Evolutionary conservation across 2,113 vertebrate species (phyloP).

Genomic region (Elanus axillaris): DNA sequence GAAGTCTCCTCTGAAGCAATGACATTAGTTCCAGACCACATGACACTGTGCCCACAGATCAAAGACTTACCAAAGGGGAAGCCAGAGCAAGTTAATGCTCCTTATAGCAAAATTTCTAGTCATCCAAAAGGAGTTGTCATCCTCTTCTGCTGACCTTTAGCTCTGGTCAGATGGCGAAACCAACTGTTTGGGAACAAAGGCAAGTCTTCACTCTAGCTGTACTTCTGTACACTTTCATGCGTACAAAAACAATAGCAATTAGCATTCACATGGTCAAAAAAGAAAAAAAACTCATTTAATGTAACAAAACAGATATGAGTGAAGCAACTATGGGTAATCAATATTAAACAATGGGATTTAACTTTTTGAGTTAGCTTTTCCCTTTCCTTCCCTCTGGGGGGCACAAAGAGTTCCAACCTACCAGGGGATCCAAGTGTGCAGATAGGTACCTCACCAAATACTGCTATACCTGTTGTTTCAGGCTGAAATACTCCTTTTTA

Average conservation of each 20-base stretch:
- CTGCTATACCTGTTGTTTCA: not conserved
- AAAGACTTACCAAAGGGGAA: not conserved
- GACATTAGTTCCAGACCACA: not conserved
- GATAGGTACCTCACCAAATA: not conserved
- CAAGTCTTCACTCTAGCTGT: not conserved
- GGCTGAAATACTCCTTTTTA: not conserved
- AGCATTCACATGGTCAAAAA: not conserved
- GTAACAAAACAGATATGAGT: accelerated
- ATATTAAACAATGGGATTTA: not conserved
- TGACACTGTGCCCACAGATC: not conserved
- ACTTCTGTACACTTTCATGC: not conserved
- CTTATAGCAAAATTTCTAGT: not conserved
- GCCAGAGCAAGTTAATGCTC: not conserved
- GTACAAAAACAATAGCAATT: not conserved
- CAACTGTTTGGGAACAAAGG: not conserved
- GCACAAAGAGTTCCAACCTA: not conserved
- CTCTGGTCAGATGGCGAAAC: not conserved
- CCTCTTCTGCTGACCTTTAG: not conserved
- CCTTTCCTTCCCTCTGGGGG: not conserved
- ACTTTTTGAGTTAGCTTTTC: not conserved
- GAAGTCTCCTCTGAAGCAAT: not conserved
- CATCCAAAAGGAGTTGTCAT: not conserved
- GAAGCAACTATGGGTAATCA: not conserved
- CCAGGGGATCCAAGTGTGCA: accelerated
- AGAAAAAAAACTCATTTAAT: not conserved